Conservation (phyloP, 2,888 invertebrate species). For the Pherbina coryleti region DNA sequence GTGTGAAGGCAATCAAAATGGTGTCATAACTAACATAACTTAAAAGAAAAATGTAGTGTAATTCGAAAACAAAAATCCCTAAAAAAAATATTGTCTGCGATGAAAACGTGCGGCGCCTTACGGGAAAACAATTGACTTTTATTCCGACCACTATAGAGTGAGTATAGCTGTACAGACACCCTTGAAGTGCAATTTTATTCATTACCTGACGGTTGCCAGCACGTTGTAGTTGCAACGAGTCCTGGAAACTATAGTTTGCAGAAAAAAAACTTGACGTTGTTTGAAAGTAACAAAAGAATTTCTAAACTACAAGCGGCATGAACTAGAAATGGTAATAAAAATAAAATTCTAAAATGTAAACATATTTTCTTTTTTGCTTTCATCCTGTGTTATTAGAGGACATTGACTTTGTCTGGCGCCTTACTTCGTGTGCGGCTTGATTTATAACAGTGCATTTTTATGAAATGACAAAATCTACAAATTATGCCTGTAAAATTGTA, state of each 20-base stretch:
- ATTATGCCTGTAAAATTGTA: not conserved
- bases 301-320: not conserved
- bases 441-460: not conserved
- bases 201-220: not conserved
- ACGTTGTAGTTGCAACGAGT: not conserved
- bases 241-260: not conserved
- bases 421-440: conserved; percentile 19
- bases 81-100: not conserved
- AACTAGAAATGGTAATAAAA: not conserved
- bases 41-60: conserved; percentile 19
- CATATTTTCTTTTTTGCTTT: not conserved
- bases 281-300: too few relatives aligned
- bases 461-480: not conserved
- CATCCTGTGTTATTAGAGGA: too few relatives aligned
- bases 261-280: not conserved
- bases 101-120: conserved; percentile 29
- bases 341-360: not conserved
- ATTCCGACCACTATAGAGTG: not conserved
- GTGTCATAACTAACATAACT: conserved; percentile 41
- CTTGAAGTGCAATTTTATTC: not conserved
- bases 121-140: conserved; percentile 5
- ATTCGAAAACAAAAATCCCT: not conserved
- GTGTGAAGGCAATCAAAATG: conserved; percentile 34
- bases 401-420: conserved; percentile 19
- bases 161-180: not conserved